Conservation (phyloP, 2,888 invertebrate genomes). For the Thera britannica region DNA sequence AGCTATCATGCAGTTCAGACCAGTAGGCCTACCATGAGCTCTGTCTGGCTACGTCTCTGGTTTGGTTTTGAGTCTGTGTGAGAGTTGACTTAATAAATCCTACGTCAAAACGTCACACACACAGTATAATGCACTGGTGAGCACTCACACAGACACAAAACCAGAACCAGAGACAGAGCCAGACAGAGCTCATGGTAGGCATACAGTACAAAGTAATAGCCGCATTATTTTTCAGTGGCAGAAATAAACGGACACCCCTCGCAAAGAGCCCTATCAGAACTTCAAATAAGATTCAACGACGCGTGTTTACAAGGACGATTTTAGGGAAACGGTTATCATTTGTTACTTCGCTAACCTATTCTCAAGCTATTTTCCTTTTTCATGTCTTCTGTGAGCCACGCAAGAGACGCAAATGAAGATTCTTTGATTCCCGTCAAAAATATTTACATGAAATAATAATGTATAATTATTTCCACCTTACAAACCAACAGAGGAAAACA, state of each 20-base stretch:
- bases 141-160: too few species aligned
- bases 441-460: not conserved
- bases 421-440: not conserved
- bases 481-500: too few species aligned
- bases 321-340: constrained; percentile 60
- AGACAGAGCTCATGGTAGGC: too few species aligned
- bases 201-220: constrained; percentile 20
- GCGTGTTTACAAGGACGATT: constrained; percentile 43
- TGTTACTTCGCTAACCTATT: constrained; percentile 53
- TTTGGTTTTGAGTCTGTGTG: too few species aligned
- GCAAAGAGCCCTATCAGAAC: constrained; percentile 30
- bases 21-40: not conserved
- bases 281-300: constrained; percentile 40
- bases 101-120: too few species aligned
- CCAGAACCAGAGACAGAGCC: too few species aligned
- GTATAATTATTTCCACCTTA: not conserved
- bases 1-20: constrained; percentile 14
- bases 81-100: too few species aligned
- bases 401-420: not conserved
- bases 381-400: not conserved
- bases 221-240: constrained; percentile 30
- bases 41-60: too few species aligned
- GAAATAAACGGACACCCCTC: constrained; percentile 24
- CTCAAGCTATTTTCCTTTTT: constrained; percentile 48
- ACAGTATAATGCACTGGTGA: too few species aligned